phyloP scores from a whole-genome alignment of 2,113 vertebrate genomes.

The human region DNA sequence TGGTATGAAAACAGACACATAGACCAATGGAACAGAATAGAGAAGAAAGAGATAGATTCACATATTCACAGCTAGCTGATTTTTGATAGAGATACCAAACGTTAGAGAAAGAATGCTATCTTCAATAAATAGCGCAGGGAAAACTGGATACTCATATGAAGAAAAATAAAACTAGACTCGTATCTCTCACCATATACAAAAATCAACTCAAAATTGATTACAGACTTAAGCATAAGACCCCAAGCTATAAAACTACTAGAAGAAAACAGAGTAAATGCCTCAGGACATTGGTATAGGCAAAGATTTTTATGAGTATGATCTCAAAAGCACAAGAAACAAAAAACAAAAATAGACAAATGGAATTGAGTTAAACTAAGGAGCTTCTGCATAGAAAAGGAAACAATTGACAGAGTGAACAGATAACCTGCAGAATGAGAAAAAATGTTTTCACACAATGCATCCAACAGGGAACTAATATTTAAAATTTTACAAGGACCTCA shows the following conservation, averaged over 20 bases:
- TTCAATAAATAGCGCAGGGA: neutral
- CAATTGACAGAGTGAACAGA: neutral
- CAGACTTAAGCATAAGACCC: neutral
- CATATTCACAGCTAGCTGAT: neutral
- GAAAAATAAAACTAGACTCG: neutral
- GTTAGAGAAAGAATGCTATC: neutral
- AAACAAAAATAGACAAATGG: neutral
- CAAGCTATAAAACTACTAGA: neutral
- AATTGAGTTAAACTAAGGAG: neutral
- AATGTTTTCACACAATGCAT: neutral
- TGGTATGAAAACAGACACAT: neutral
- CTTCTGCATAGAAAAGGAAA: neutral
- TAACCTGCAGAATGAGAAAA: neutral
- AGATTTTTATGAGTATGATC: neutral
- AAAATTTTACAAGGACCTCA: neutral
- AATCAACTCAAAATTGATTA: neutral
- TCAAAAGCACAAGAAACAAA: neutral
- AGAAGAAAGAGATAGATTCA: neutral
- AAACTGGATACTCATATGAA: neutral
- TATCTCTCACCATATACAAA: neutral
- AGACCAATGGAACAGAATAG: neutral
- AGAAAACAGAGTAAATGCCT: neutral
- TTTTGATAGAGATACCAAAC: neutral
- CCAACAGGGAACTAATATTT: neutral
- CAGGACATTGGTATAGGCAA: neutral